Evolutionary conservation across 2,888 invertebrate genomes (phyloP), one percentile per base, ranked within the genome.

Genomic region (Acleris holmiana): DNA sequence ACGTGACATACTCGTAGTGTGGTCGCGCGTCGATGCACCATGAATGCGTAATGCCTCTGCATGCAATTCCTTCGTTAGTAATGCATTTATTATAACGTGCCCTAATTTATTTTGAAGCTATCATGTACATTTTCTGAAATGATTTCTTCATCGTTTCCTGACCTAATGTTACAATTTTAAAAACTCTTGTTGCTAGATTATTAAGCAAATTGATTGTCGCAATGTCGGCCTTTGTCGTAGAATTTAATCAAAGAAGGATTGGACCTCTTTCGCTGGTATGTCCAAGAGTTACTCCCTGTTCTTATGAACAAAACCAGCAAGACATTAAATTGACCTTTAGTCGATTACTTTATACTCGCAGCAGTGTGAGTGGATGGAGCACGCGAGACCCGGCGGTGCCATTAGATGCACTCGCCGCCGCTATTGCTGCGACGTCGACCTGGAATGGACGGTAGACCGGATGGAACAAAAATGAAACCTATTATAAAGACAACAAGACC

Each of bases 351-450:
- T 25, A 54, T 53, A 64, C 53, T 60, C 55, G 55, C 35, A 49
- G 35, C 55, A 50, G 68, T 51, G 19, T 53, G 29, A 62, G 67
- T 55, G 68, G 68, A 63, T 66, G 61, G 59, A 72, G 68, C 76
- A 76, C 71, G 75, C 74, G 63, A 74, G 62, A 65, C 67, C 67
- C 68, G 55, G 53, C 61, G 66, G 75, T 68, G 64, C 70, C 72
- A 73, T 75, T 77, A 71, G 75, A 67, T 74, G 69, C 76, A 76
- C 69, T 75, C 70, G 69, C 53, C 15, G 53, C 65, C 46, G 40
- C 25, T 53, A 54, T 51, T 51, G 15, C 51, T 5, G 4, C 10
- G 2, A 18, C 47, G n/a, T 18, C 4, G 35, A 10, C 2, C 13
- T 10, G 35, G 35, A 35, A 35, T 35, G 35, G 13, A 35, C 13